These are phyloP conservation scores for Drosophila ohnishii DNA, from an alignment of 1,140 invertebrate species.

Conservation along the genomic window DNA sequence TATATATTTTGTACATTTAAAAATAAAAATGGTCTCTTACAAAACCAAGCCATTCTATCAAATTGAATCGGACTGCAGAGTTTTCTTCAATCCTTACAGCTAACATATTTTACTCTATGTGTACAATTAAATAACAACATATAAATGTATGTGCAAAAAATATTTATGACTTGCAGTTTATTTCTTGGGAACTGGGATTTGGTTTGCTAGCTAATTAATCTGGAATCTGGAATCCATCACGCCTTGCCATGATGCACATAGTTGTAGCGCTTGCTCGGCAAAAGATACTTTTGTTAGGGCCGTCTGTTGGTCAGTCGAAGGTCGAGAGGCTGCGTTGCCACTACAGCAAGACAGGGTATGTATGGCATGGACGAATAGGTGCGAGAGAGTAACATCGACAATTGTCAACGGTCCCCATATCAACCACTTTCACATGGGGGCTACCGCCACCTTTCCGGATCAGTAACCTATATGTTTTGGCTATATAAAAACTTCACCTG, in stretches of 20 bases:
- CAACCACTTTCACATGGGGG: too few species aligned
- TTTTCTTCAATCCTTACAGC: neutral
- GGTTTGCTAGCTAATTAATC: conserved; percentile 29
- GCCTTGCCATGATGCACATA: conserved; percentile 39
- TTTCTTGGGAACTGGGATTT: neutral
- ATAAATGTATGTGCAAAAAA: neutral
- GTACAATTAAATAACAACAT: conserved; percentile 39
- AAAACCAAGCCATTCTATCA: conserved; percentile 38
- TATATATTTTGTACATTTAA: neutral
- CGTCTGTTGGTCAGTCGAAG: too few species aligned
- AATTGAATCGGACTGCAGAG: conserved; percentile 46
- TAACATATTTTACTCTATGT: conserved; percentile 50
- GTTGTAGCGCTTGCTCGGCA: conserved; percentile 10
- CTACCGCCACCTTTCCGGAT: too few species aligned
- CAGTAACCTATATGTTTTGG: too few species aligned
- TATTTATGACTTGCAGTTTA: neutral
- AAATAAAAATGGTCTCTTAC: neutral
- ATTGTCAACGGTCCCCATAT: too few species aligned
- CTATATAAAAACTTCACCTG: too few species aligned
- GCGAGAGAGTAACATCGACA: too few species aligned
- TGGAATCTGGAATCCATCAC: conserved; percentile 19
- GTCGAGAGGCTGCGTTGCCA: conserved; percentile 10
- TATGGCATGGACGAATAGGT: too few species aligned
- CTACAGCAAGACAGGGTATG: too few species aligned
- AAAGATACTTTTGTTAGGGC: too few species aligned